Evolutionary conservation across 2,113 vertebrate species (phyloP).

Genomic region (Pedetes capensis): DNA sequence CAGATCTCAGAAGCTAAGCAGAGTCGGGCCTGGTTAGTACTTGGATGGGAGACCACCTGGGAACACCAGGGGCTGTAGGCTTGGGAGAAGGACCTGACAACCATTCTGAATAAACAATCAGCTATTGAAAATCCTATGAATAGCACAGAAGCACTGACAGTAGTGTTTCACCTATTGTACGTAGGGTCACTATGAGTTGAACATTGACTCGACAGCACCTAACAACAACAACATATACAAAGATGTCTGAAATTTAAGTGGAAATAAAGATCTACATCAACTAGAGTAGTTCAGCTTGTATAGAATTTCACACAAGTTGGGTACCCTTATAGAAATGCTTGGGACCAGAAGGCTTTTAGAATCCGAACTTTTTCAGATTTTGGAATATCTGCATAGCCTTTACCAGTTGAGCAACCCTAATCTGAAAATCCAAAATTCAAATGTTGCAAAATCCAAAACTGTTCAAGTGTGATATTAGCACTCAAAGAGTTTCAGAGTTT

Average conservation of each 20-base stretch:
- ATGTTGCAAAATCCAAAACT: background rate
- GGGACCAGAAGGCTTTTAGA: background rate
- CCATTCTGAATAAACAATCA: too few species aligned
- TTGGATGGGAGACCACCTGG: too few species aligned
- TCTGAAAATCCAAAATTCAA: background rate
- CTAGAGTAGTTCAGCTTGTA: background rate
- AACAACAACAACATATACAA: too few species aligned
- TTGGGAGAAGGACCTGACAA: too few species aligned
- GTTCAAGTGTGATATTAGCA: background rate
- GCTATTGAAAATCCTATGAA: too few species aligned
- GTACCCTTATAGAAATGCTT: background rate
- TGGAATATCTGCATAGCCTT: background rate
- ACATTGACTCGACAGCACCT: too few species aligned
- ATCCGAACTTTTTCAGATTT: background rate
- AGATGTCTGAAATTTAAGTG: background rate
- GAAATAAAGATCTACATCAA: background rate
- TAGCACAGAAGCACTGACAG: too few species aligned
- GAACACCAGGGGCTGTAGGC: too few species aligned
- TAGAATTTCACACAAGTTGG: background rate
- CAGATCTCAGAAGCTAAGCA: too few species aligned
- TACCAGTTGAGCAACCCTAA: background rate
- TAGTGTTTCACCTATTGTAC: too few species aligned
- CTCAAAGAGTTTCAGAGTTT: background rate
- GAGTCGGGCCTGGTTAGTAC: too few species aligned
- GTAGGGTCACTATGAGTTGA: too few species aligned